phyloP scores from a whole-genome alignment of 2,888 invertebrate species.

The Andrena trimmerana region DNA sequence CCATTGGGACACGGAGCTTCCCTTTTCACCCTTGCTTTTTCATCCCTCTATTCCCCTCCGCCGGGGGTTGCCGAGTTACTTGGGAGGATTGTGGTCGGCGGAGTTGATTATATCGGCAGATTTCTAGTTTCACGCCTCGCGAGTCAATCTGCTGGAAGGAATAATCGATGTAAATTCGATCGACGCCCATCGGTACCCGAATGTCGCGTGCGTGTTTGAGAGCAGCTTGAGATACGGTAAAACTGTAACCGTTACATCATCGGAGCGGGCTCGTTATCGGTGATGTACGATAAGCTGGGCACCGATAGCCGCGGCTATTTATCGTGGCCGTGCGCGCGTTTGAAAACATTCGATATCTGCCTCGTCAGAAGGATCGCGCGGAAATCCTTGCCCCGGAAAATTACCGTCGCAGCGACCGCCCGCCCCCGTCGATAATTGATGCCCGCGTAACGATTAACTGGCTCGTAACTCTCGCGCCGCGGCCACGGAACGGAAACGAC shows the following conservation, averaged over 20 bases:
- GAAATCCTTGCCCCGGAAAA: conserved; percentile 30
- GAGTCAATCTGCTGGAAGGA: conserved; percentile 26
- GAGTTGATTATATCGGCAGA: conserved; percentile 45
- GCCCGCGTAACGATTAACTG: conserved; percentile 31
- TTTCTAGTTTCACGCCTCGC: not conserved
- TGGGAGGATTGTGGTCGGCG: conserved; percentile 20
- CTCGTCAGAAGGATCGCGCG: not conserved
- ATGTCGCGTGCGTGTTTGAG: conserved; percentile 10
- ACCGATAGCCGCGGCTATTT: conserved; percentile 37
- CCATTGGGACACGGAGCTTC: conserved; percentile 32
- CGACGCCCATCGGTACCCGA: not conserved
- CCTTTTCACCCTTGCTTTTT: not conserved
- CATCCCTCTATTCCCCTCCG: not conserved
- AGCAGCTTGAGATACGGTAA: not conserved
- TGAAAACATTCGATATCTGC: conserved; percentile 41
- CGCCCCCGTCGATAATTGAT: conserved; percentile 31
- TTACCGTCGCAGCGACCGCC: not conserved
- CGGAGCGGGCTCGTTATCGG: conserved; percentile 29
- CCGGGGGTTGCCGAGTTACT: conserved; percentile 36
- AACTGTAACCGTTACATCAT: conserved; percentile 32
- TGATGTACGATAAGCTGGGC: conserved; percentile 48
- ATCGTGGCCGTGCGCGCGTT: conserved; percentile 19
- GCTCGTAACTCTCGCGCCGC: conserved; percentile 28
- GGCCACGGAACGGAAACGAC: not conserved
- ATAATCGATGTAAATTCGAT: conserved; percentile 19